phyloP scores from a whole-genome alignment of 2,888 invertebrate species.

The Thymelicus sylvestris region DNA sequence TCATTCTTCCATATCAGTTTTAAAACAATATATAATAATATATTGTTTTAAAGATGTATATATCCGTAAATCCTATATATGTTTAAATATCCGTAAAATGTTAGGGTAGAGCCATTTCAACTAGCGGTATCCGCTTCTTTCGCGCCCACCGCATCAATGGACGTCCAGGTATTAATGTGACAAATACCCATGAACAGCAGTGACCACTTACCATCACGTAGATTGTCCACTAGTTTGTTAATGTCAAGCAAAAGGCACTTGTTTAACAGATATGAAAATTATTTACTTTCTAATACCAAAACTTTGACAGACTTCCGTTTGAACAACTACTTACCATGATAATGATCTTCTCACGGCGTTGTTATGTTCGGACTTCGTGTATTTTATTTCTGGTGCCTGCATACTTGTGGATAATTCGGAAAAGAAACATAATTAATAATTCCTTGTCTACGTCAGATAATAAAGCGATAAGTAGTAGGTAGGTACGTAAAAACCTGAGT shows the following conservation, averaged over 20 bases:
- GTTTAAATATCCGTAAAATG: too few species aligned
- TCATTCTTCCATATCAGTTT: too few species aligned
- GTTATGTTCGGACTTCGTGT: conserved; percentile 22
- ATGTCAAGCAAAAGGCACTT: neutral
- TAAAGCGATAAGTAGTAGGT: conserved; percentile 20
- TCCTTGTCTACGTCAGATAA: conserved; percentile 34
- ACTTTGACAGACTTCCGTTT: conserved; percentile 30
- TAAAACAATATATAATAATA: too few species aligned
- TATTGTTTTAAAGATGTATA: too few species aligned
- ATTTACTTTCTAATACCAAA: conserved; percentile 28
- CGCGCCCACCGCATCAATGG: too few species aligned
- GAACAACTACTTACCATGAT: conserved; percentile 24
- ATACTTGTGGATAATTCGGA: conserved; percentile 24
- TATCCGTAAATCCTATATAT: too few species aligned
- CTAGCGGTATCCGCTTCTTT: too few species aligned
- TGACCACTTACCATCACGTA: too few species aligned
- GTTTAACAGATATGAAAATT: neutral
- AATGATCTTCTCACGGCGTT: conserved; percentile 35
- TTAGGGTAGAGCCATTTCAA: too few species aligned
- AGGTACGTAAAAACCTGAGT: conserved; percentile 19
- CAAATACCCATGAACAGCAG: too few species aligned
- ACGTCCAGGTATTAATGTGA: too few species aligned
- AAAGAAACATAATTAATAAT: conserved; percentile 31
- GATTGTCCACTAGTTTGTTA: too few species aligned
- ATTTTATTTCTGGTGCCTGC: conserved; percentile 23